Conservation (phyloP, 1,140 invertebrate genomes). For the Camponotus floridanus region DNA sequence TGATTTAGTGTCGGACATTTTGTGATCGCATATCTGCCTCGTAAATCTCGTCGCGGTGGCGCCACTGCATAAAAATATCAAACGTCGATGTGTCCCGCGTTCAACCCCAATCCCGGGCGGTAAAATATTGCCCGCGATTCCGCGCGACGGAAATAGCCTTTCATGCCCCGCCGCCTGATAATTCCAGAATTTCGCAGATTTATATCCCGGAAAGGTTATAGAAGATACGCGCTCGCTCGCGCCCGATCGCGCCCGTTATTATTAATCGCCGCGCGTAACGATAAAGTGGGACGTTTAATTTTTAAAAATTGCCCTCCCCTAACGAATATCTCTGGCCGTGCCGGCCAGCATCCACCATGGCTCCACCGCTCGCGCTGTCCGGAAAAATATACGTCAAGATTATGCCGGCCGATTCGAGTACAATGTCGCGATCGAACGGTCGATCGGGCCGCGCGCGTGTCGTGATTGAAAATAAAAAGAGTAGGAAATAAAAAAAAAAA, state of each 20-base stretch:
- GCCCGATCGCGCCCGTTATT: slow-evolving; percentile 73
- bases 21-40: slow-evolving; percentile 87
- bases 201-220: slow-evolving; percentile 75
- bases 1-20: slow-evolving; percentile 87
- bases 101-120: slow-evolving; percentile 82
- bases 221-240: slow-evolving; percentile 68
- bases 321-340: slow-evolving; percentile 69
- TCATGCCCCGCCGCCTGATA: slow-evolving; percentile 77
- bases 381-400: slow-evolving; percentile 65
- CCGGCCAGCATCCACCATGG: slow-evolving; percentile 19
- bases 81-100: slow-evolving; percentile 85
- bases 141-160: slow-evolving; percentile 82
- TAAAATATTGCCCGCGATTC: slow-evolving; percentile 85
- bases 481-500: not conserved
- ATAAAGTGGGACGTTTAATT: slow-evolving; percentile 76
- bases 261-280: slow-evolving; percentile 74
- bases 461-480: slow-evolving; percentile 54
- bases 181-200: slow-evolving; percentile 78
- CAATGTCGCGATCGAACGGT: slow-evolving; percentile 53
- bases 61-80: slow-evolving; percentile 86
- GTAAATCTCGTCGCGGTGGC: slow-evolving; percentile 86
- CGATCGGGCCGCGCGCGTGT: slow-evolving; percentile 20
- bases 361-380: slow-evolving; percentile 5
- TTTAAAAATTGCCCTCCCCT: slow-evolving; percentile 67
- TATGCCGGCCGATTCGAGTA: slow-evolving; percentile 58